These are phyloP conservation scores for Autographa gamma DNA, from an alignment of 2,888 invertebrate genomes.

Conservation along the genomic window DNA sequence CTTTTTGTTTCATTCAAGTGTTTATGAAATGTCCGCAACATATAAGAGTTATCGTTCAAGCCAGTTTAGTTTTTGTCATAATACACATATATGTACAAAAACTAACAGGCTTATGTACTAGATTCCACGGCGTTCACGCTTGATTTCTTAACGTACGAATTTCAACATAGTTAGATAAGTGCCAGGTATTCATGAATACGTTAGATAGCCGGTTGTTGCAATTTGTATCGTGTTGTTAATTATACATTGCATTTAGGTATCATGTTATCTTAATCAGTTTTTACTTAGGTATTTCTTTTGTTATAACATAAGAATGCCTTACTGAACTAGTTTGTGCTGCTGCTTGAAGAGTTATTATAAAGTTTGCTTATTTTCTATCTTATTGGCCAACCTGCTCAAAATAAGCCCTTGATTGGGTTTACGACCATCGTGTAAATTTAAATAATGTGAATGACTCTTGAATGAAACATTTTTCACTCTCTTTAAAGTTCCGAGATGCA, in stretches of 20 bases:
- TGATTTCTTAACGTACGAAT: slow-evolving; percentile 58
- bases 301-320: neutral
- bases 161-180: slow-evolving; percentile 58
- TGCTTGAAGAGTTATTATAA: too few relatives aligned
- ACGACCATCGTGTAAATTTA: too few relatives aligned
- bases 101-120: slow-evolving; percentile 33
- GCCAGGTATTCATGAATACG: slow-evolving; percentile 53
- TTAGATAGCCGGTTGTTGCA: slow-evolving; percentile 48
- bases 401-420: too few relatives aligned
- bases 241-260: slow-evolving; percentile 22
- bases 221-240: slow-evolving; percentile 22
- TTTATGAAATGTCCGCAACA: slow-evolving; percentile 21
- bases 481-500: too few relatives aligned
- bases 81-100: slow-evolving; percentile 32
- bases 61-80: slow-evolving; percentile 32
- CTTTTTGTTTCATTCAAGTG: neutral
- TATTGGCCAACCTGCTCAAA: too few relatives aligned
- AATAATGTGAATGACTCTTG: too few relatives aligned
- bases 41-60: slow-evolving; percentile 12
- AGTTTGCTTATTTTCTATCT: too few relatives aligned
- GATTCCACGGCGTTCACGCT: slow-evolving; percentile 60
- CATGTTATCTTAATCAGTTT: neutral
- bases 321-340: neutral
- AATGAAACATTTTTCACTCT: too few relatives aligned
- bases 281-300: slow-evolving; percentile 3